Evolutionary conservation across 2,888 invertebrate species (phyloP), one percentile per base, ranked within the genome.

Genomic region (Smittia aterrima): DNA sequence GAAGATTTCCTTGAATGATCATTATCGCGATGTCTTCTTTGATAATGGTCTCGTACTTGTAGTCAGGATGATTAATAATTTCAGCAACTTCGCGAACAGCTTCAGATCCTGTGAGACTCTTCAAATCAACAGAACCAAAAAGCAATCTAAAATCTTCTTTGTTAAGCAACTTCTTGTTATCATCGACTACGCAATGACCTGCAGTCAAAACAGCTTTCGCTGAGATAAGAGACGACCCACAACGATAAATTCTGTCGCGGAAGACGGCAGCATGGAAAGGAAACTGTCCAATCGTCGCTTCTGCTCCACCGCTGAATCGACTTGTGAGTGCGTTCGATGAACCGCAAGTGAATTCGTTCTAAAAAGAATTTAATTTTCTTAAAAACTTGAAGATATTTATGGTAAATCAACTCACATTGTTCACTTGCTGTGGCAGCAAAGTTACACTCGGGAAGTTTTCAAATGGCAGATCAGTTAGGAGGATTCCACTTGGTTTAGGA

Each of bases 241-340:
- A 71, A 16, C 20, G n/a, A 11, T 71, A 53, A 16, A 13, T 1
- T n/a, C 4, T 27, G 16, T 47, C 32, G n/a, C 27, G 54, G 9
- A 71, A 71, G 4, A 71, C 6, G 41, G 71, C 71, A 18, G 38
- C 58, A 38, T 71, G 71, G 16, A 71, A 71, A 18, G 71, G 71
- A 71, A 71, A 71, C 27, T 71, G 71, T 1, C 71, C 71, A 7
- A 16, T 25, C 1, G 27, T 47, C 3, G 18, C 58, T 9, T 27
- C 47, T 1, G 24, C 1, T 18, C 47, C 47, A 11, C 16, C 16
- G 16, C 47, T 47, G 47, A 68, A 41, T 1, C 68, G 68, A 53
- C n/a, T 25, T 24, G 16, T 13, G 7, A 68, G n/a, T 1, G 16
- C 13, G 47, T 47, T 41, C 2, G 4, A 7, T 0, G 66, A 38